phyloP scores from a whole-genome alignment of 2,888 invertebrate species.

The Calameuta pallipes region DNA sequence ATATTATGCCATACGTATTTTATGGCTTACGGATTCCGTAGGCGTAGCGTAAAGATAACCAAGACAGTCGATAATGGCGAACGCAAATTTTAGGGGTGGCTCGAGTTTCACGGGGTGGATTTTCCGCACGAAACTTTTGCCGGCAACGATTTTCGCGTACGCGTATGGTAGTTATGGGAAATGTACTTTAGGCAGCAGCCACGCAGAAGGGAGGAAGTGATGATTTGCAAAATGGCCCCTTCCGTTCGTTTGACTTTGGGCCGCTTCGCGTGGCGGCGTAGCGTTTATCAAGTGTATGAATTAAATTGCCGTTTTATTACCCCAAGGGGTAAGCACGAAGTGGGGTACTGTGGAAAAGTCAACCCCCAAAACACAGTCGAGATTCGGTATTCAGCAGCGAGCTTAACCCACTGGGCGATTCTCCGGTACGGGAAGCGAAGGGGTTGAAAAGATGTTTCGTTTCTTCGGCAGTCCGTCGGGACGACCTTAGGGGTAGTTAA shows the following conservation, averaged over 20 bases:
- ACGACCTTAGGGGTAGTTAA: background rate
- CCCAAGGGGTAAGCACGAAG: slow-evolving; percentile 42
- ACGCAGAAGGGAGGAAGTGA: slow-evolving; percentile 37
- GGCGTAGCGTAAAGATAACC: background rate
- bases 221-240: slow-evolving; percentile 63
- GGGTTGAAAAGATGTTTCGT: background rate
- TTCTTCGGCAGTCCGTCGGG: background rate
- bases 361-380: slow-evolving; percentile 29
- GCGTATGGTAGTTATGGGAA: fast-evolving
- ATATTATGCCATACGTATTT: no score
- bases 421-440: background rate
- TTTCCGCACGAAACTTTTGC: background rate
- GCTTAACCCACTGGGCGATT: slow-evolving; percentile 29
- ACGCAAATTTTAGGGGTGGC: background rate
- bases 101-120: background rate
- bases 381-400: slow-evolving; percentile 41
- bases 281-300: slow-evolving; percentile 65
- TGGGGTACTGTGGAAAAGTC: slow-evolving; percentile 27
- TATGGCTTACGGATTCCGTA: no score
- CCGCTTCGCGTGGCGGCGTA: slow-evolving; percentile 31
- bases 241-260: slow-evolving; percentile 47
- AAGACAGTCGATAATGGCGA: background rate
- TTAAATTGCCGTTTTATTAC: slow-evolving; percentile 66
- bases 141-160: background rate
- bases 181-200: background rate